Conservation (phyloP, 2,113 vertebrate species). For the Coryphaenoides rupestris region DNA sequence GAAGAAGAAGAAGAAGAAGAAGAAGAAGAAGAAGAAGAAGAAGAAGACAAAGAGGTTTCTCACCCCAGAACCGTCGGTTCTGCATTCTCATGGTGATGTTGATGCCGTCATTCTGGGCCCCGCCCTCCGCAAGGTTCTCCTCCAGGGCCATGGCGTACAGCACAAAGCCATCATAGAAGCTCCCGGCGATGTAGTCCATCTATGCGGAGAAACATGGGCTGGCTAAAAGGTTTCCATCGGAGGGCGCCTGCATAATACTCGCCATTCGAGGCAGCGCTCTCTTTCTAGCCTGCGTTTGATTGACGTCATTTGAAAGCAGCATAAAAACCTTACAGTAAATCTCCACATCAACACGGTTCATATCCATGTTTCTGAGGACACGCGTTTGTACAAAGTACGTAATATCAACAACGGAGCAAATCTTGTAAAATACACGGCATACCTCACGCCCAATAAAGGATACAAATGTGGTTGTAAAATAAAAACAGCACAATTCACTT, state of each 20-base stretch:
- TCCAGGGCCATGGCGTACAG: constrained; percentile 88
- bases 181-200: constrained; percentile 96
- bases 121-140: constrained; percentile 86
- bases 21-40: too few species aligned
- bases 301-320: neutral
- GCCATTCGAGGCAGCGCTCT: neutral
- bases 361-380: neutral
- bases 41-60: constrained; percentile 7
- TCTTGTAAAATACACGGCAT: neutral
- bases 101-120: constrained; percentile 84
- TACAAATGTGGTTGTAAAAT: constrained; percentile 16
- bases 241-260: neutral
- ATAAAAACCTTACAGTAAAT: neutral
- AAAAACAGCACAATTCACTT: constrained; percentile 14
- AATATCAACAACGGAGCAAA: neutral
- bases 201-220: constrained; percentile 30
- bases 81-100: constrained; percentile 88
- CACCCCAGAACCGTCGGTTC: constrained; percentile 86
- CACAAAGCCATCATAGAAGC: constrained; percentile 94
- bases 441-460: constrained; percentile 3
- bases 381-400: neutral
- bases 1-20: neutral
- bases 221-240: neutral
- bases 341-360: neutral
- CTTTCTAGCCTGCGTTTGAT: too few species aligned